Base-by-base conservation (phyloP, 30 jellyfish, hydroid and myxozoan genomes). In the Rhopilema esculentum region DNA sequence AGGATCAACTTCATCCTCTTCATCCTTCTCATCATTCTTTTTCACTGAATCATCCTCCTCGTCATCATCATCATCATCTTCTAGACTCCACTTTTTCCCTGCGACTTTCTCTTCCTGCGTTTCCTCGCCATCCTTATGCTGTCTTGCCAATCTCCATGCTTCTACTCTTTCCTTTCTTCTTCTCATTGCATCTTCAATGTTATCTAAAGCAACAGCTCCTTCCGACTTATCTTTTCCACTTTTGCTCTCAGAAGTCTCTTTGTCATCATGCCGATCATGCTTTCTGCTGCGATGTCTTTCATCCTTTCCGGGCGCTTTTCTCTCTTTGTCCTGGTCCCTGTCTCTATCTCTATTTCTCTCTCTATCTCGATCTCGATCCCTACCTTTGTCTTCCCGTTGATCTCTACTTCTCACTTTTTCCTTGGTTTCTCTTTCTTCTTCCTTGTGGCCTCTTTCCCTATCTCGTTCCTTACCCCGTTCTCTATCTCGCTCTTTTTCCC, bases 81-180 rank as follows among this genome's bases (percentile, higher is more conserved):
- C 98, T 30, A 91, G 82, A 40, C 90, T 87, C 98, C 98, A 91
- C 83, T 93, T 88, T 85, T 83, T 83, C 88, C 88, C 97, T 51
- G 63, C 95, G 20, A 67, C 17, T 57, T 40, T 74, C 27, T 49
- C 95, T 40, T 72, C 84, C 16, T 76, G 89, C 23, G 49, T 69
- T 24, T 26, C 72, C 19, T 20, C 85, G 21, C 4, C 84, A n/a
- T 84, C 95, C 25, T 83, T 84, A 40, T 67, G 74, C 40, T 74
- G 85, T 62, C 98, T 86, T 27, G 97, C 96, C 29, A 64, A 64
- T 62, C 98, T 75, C 99, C 99, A 96, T 52, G 96, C 97, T 85
- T 96, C 99, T 20, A 96, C 96, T 50, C 99, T 73, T 72, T 96
- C 99, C 64, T 90, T 92, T 63, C 99, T 75, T 33, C 88, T 96